Evolutionary conservation across 2,113 vertebrate species (phyloP), one percentile per base, ranked within the genome.

Genomic region (Pteronura brasiliensis): DNA sequence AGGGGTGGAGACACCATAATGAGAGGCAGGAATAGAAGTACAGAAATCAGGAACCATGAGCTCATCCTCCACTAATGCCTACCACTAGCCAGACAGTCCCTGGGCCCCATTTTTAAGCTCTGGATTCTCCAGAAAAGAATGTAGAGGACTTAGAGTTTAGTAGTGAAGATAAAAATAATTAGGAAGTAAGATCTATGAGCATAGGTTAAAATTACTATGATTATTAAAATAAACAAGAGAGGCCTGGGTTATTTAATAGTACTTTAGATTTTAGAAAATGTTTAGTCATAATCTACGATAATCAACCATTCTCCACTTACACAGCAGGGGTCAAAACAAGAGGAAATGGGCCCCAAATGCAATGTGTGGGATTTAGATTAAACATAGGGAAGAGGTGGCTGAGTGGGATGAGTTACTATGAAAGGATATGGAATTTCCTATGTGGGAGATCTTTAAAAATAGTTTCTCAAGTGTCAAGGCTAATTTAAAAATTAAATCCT

Each of bases 401-500:
- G 65, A 96, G 65, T 79, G 36, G 96, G 81, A 90, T 63, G 85
- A 74, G 95, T 90, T 96, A 90, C 57, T 90, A 44, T 93, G 47
- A 84, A 95, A 96, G 76, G 63, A 94, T 96, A 96, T 96, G 90
- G 42, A 84, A 93, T 97, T 96, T 97, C 95, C 93, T 95, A 94
- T 59, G 89, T 97, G 92, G 84, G 88, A 93, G 81, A 95, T 42
- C 71, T 95, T 96, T 96, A 94, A 96, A 97, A 97, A 90, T 87
- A 97, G 94, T 77, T 42, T 94, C 61, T 97, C 65, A 76, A 97
- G 65, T 96, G 72, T 95, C 88, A 96, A 94, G 71, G 69, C 71
- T 97, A 94, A 97, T 92, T 96, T 89, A 95, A 97, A 92, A 97
- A 97, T 95, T 90, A 90, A 97, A 95, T 85, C 55, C 25, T 94